Conservation (phyloP, 1,140 invertebrate species). For the Hyposmocoma kahamanoa region DNA sequence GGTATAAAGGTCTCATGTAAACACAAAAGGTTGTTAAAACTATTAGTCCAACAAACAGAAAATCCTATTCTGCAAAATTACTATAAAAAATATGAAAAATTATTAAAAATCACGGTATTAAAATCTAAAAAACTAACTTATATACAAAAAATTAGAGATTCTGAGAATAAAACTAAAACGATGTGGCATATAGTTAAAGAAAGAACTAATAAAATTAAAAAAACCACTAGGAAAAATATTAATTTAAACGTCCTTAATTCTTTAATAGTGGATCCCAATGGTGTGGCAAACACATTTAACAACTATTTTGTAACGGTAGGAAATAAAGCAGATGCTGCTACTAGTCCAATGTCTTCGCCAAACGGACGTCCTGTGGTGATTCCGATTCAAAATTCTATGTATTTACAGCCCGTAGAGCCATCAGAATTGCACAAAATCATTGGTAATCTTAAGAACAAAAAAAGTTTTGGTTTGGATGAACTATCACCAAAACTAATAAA, state of each 20-base stretch:
- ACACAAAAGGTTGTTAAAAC: slow-evolving; percentile 4
- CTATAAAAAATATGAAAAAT: background rate
- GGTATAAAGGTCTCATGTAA: slow-evolving; percentile 1
- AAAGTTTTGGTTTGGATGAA: slow-evolving; percentile 1
- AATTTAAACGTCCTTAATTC: background rate
- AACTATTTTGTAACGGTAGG: background rate
- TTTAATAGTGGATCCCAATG: background rate
- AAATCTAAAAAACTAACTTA: background rate
- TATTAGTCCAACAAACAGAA: slow-evolving; percentile 1
- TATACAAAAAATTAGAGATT: slow-evolving; percentile 1
- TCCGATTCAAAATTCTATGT: background rate
- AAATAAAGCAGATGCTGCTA: background rate
- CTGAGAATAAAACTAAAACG: slow-evolving; percentile 6
- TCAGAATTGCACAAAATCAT: background rate
- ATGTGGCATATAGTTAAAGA: slow-evolving; percentile 5
- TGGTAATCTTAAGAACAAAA: background rate
- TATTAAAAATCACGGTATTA: background rate
- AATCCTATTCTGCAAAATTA: background rate
- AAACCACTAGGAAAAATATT: background rate
- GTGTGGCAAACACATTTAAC: background rate
- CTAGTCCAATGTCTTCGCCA: background rate
- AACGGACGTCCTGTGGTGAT: background rate
- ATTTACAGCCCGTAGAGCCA: background rate
- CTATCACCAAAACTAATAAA: slow-evolving; percentile 1
- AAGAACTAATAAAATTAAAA: background rate